Base-by-base conservation (phyloP, 2,888 invertebrate species). In the Leistus spinibarbis region DNA sequence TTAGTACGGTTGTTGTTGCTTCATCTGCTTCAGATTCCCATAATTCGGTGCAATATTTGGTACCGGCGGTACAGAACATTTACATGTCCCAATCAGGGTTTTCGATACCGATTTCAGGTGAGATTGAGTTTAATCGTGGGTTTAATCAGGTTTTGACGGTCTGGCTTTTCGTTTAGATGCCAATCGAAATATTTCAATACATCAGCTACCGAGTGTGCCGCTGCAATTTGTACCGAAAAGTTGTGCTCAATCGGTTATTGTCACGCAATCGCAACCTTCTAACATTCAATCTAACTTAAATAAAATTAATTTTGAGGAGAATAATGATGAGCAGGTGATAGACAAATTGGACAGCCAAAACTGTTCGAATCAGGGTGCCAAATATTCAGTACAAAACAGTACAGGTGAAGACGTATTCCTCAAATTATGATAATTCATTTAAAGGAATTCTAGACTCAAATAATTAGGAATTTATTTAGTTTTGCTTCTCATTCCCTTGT, bases 171-270 rank as follows among this genome's bases (percentile, higher is more conserved):
- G 40, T 40, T 63, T 70, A 70, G 71, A 71, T 71, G 54, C 71
- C n/a, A 64, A 54, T n/a, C 68, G 69, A 54, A 75, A 75, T 57
- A 75, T 75, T 54, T 68, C 75, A 13, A 64, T 75, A 22, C 75
- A 75, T 54, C 75, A 68, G 54, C 54, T 69, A 27, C 64, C 75
- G 40, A 75, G 63, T 64, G 57, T 75, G 17, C 81, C 83, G 22
- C 76, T 84, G 27, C 84, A 85, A 71, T 78, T 85, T 62, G 79
- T 84, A 69, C 82, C 83, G 3, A 83, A 85, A 80, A 80, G 84
- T 67, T 82, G 87, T 71, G 82, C 86, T 22, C 88, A 89, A 76
- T 88, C 89, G 62, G 89, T 89, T 57, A 89, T 89, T 78, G 89
- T 89, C 69, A 88, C 87, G 79, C 89, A 89, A 81, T 83, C 85